A percentile compares a stretch with the other conserved stretches of the same genome.
Evolutionary conservation across 2,113 vertebrate genomes (phyloP).

Genomic region (Saimiri boliviensis): DNA sequence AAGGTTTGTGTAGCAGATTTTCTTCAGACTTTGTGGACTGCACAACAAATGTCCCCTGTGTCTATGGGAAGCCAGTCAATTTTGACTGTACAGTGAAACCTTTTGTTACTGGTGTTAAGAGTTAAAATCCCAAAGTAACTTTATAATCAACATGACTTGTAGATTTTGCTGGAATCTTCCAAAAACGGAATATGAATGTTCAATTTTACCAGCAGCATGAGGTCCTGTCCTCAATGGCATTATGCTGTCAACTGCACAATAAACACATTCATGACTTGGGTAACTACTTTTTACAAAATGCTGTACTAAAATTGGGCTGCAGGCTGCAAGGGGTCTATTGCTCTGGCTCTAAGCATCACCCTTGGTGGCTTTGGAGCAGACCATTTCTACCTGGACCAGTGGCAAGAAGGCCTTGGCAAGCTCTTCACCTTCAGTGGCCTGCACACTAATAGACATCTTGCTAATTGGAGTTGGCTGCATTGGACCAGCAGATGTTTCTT

Average conservation of each 20-base stretch:
- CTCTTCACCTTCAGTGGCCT: constrained; percentile 93
- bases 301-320: constrained; percentile 94
- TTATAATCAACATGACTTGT: constrained; percentile 88
- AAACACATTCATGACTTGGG: constrained; percentile 91
- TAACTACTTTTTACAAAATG: constrained; percentile 92
- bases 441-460: constrained; percentile 91
- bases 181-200: constrained; percentile 87
- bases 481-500: constrained; percentile 90
- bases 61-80: constrained; percentile 83
- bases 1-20: constrained; percentile 85
- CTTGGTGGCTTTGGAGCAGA: constrained; percentile 92
- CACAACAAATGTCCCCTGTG: constrained; percentile 86
- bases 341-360: constrained; percentile 91
- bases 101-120: constrained; percentile 49
- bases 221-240: constrained; percentile 89
- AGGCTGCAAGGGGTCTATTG: constrained; percentile 94
- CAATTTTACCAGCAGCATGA: constrained; percentile 91
- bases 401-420: constrained; percentile 91
- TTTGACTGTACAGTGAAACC: background rate
- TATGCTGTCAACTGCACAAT: constrained; percentile 89
- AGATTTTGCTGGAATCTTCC: constrained; percentile 95
- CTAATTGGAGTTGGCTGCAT: constrained; percentile 91
- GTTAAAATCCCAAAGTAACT: constrained; percentile 84
- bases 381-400: constrained; percentile 93
- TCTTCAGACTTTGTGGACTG: constrained; percentile 86